Evolutionary conservation across 2,113 vertebrate genomes (phyloP), one percentile per base, ranked within the genome.

Genomic region (Zapornia atra): DNA sequence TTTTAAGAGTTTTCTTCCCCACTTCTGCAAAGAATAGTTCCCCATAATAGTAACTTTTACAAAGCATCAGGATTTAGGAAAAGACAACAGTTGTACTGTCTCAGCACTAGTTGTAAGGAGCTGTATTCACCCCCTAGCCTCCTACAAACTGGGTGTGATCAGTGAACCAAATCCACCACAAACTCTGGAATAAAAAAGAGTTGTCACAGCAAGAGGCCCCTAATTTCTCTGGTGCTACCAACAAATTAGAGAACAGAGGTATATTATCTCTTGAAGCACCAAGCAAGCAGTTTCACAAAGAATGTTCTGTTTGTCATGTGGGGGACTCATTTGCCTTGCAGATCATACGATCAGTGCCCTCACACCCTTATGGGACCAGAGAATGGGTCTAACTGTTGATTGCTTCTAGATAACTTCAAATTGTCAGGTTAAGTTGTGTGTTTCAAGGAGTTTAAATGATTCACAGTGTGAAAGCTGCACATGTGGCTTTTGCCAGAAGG

Each of bases 351-450:
- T 50, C 38, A 44, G 78, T 18, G 31, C 50, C 16, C 21, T 83
- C 29, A 38, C 7, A 12, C 10, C 11, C 13, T 25, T 29, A 3
- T 25, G 13, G 24, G 36, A 76, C 36, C 22, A 57, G 40, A 20
- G 13, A 34, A 56, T 4, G 4, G 4, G 11, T 79, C 75, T 64
- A 63, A 63, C 16, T 76, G 57, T 15, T 1, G 3, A 57, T 6
- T 33, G 7, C 19, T 33, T 60, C 12, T 36, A 73, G 22, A 2
- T 11, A 48, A 15, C 26, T 90, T 77, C 33, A 60, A 61, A 77
- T 56, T 70, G 42, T 28, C 1, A 0, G 3, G 15, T 36, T 68
- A 54, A 40, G 8, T 64, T 56, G 2, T 76, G 6, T 54, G 5
- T 46, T 84, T 86, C 50, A 50, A 3, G 13, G 20, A 73, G 31